Conservation (phyloP, 2,888 invertebrate species). For the Sycophila texana region DNA sequence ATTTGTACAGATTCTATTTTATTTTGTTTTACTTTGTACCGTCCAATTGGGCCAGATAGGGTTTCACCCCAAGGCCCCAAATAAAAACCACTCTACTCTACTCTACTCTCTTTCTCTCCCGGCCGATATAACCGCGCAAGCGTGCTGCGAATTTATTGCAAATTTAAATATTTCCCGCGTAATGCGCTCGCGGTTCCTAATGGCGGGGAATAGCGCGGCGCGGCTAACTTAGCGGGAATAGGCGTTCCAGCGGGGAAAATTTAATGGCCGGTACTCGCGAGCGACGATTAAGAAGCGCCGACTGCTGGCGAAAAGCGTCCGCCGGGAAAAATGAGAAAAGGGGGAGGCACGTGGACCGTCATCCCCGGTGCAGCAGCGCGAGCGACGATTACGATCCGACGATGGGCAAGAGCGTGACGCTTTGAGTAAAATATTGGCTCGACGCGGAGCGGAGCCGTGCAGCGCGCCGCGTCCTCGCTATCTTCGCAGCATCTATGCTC, state of each 20-base stretch:
- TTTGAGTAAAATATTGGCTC: constrained; percentile 53
- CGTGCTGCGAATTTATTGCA: background rate
- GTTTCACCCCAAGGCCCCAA: no score
- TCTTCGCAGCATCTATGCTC: constrained; percentile 39
- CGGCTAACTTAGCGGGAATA: no score
- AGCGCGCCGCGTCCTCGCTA: constrained; percentile 22
- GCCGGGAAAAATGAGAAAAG: constrained; percentile 13
- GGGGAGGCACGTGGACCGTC: no score
- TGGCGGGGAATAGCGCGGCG: no score
- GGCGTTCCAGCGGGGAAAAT: no score
- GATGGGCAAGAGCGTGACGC: constrained; percentile 44
- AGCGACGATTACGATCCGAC: constrained; percentile 51
- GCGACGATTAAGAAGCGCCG: background rate
- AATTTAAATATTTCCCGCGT: background rate
- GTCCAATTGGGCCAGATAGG: no score
- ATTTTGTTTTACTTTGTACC: no score
- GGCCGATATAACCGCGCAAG: no score
- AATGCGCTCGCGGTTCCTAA: no score
- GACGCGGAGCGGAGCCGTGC: background rate
- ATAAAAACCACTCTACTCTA: no score
- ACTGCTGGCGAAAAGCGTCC: background rate
- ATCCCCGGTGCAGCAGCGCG: constrained; percentile 19
- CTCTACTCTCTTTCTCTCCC: no score
- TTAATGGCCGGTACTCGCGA: background rate
- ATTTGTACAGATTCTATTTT: no score